Conservation (phyloP, 2,888 invertebrate species). For the Anagyrus pseudococci region DNA sequence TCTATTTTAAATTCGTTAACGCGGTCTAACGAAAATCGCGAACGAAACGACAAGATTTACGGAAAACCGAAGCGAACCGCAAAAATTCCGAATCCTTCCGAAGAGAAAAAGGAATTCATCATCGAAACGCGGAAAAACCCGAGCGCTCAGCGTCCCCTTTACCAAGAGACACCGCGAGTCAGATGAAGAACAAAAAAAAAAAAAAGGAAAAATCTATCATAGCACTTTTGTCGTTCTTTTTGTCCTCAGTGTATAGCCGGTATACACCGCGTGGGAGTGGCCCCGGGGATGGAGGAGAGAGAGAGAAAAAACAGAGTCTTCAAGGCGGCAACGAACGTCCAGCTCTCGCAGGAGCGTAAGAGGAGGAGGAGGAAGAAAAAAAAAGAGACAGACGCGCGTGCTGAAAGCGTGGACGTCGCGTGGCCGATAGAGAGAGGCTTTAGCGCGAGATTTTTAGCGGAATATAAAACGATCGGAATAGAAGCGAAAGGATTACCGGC, state of each 20-base stretch:
- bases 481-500: too few relatives aligned
- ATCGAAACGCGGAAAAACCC: too few relatives aligned
- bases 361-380: constrained; percentile 7
- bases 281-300: background rate
- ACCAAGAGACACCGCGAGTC: too few relatives aligned
- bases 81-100: too few relatives aligned
- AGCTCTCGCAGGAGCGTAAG: background rate
- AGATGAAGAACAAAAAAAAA: too few relatives aligned
- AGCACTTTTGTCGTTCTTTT: background rate
- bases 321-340: background rate
- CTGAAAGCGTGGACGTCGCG: constrained; percentile 24
- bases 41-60: too few relatives aligned
- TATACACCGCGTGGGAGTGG: constrained; percentile 20
- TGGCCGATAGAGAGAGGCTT: constrained; percentile 5
- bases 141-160: too few relatives aligned
- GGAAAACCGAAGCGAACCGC: too few relatives aligned
- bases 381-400: constrained; percentile 21
- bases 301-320: background rate
- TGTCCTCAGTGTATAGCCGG: background rate
- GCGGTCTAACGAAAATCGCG: too few relatives aligned
- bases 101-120: background rate
- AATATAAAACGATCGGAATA: too few relatives aligned
- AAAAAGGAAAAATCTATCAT: too few relatives aligned
- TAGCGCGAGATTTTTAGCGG: constrained; percentile 17
- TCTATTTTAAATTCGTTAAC: too few relatives aligned